Percentiles rank a stretch among this genome's conserved stretches.
Evolutionary conservation across 1,140 invertebrate genomes (phyloP).

Genomic region (Cephus cinctus): DNA sequence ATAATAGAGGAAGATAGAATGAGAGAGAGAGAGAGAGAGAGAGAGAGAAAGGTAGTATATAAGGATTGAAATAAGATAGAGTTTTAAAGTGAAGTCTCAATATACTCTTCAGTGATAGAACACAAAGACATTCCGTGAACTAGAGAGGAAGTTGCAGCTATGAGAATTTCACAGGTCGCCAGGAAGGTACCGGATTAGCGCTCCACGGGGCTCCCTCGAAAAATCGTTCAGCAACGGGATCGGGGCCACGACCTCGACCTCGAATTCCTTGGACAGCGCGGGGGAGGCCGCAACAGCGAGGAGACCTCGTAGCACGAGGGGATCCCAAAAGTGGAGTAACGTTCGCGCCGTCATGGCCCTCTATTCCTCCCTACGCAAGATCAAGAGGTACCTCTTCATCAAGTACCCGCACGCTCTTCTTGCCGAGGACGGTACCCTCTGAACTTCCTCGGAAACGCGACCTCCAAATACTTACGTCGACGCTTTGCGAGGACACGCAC

Average conservation of each 20-base stretch:
- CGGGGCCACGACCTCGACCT: conserved; percentile 31
- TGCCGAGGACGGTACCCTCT: conserved; percentile 31
- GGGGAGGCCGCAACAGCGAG: conserved; percentile 32
- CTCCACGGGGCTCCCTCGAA: conserved; percentile 28
- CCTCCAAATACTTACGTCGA: not conserved
- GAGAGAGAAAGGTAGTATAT: no score
- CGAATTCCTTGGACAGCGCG: conserved; percentile 45
- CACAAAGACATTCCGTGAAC: no score
- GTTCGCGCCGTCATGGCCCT: conserved; percentile 81
- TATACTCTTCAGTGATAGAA: no score
- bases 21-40: conserved; percentile 20
- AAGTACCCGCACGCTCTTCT: conserved; percentile 12
- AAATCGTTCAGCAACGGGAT: conserved; percentile 30
- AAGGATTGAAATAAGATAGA: no score
- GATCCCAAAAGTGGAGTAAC: conserved; percentile 81
- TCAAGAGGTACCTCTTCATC: conserved; percentile 72
- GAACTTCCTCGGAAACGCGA: conserved; percentile 3
- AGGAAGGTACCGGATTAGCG: conserved; percentile 28
- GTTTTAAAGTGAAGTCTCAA: no score
- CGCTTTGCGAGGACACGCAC: conserved; percentile 1
- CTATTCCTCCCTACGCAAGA: conserved; percentile 82
- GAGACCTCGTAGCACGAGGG: conserved; percentile 55
- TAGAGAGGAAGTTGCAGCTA: no score
- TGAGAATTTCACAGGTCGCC: conserved; percentile 50
- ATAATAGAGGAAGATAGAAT: no score